Conservation (phyloP, 1,140 invertebrate genomes). For the Lerema accius region DNA sequence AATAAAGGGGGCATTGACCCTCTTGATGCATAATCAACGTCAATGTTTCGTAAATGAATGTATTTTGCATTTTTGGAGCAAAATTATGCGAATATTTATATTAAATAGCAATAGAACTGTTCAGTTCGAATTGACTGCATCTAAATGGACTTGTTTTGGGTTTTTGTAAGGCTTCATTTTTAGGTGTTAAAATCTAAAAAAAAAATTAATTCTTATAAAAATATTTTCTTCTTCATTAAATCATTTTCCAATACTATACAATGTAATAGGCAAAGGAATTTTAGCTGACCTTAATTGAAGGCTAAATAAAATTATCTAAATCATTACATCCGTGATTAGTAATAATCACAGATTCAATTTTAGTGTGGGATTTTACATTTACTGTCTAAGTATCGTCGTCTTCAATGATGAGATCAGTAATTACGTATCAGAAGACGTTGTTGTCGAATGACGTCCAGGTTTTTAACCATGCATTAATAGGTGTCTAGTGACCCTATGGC, state of each 20-base stretch:
- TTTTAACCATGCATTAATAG: too few relatives aligned
- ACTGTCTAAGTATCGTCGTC: constrained; percentile 17
- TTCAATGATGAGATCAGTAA: constrained; percentile 40
- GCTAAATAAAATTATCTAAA: not conserved
- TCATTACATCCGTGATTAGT: constrained; percentile 12
- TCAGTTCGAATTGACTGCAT: too few relatives aligned
- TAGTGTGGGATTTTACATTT: constrained; percentile 14
- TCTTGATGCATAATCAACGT: constrained; percentile 5
- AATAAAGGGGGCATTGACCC: constrained; percentile 18
- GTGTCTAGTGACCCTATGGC: too few relatives aligned
- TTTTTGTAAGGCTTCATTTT: too few relatives aligned
- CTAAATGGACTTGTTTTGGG: not conserved
- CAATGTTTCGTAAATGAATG: not conserved
- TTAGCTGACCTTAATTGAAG: constrained; percentile 1
- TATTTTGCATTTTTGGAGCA: not conserved
- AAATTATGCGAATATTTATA: not conserved
- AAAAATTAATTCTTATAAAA: too few relatives aligned
- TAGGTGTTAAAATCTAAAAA: too few relatives aligned
- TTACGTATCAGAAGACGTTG: constrained; percentile 37
- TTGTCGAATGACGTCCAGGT: not conserved
- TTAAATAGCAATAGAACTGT: not conserved
- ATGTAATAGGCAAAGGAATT: too few relatives aligned
- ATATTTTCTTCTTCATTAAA: too few relatives aligned
- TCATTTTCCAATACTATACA: too few relatives aligned
- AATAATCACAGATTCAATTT: constrained; percentile 8